phyloP scores from a whole-genome alignment of 2,113 vertebrate species.

The Nyctereutes procyonoides region DNA sequence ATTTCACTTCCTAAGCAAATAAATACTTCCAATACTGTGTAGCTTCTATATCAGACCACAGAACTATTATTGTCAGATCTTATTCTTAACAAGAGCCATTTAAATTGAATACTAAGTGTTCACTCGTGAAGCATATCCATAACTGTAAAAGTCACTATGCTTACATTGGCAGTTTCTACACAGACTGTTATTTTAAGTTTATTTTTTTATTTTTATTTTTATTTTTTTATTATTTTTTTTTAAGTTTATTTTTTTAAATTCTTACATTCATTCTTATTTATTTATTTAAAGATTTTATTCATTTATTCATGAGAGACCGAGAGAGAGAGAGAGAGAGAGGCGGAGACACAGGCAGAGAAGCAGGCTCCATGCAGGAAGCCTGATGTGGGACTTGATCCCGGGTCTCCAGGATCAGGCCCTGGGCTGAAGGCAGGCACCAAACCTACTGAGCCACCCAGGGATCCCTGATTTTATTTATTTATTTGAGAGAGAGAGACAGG shows the following conservation, averaged over 20 bases:
- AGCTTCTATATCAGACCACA: not conserved
- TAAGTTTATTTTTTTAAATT: not conserved
- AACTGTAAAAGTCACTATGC: not conserved
- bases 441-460: too few species aligned
- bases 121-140: not conserved
- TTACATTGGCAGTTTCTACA: not conserved
- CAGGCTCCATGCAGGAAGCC: not conserved
- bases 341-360: not conserved
- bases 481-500: too few species aligned
- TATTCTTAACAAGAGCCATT: not conserved
- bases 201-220: too few species aligned
- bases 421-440: too few species aligned
- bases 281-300: not conserved
- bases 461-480: too few species aligned
- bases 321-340: not conserved
- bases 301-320: not conserved
- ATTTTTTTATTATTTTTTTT: too few species aligned
- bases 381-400: too few species aligned
- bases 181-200: not conserved
- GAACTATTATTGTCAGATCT: not conserved
- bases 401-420: too few species aligned
- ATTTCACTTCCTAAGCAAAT: not conserved
- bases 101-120: constrained; percentile 1
- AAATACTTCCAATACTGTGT: not conserved
- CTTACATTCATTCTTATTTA: not conserved